A percentile compares a stretch with the other conserved stretches of the same genome.
These are phyloP conservation scores for Microcebus murinus DNA, from an alignment of 2,113 vertebrate species.

Conservation along the genomic window DNA sequence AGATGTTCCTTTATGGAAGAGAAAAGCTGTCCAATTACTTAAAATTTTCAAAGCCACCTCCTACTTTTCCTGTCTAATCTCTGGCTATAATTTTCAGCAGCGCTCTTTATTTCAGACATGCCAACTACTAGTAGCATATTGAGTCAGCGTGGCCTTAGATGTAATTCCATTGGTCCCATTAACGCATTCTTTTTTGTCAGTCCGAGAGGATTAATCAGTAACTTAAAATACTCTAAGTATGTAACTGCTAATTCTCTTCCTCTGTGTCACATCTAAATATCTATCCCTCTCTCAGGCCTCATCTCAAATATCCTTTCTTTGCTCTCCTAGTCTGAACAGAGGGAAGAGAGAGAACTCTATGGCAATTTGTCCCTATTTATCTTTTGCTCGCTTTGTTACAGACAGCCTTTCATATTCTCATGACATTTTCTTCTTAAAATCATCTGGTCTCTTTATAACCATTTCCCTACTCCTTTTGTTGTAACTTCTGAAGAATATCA, in stretches of 20 bases:
- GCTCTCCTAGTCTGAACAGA: background rate
- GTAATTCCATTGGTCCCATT: background rate
- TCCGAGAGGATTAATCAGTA: background rate
- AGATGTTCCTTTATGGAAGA: background rate
- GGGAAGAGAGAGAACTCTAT: background rate
- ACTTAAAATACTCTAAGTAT: background rate
- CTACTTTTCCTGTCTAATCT: background rate
- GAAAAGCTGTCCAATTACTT: background rate
- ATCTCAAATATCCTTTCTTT: background rate
- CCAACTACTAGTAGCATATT: background rate
- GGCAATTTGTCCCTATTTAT: background rate
- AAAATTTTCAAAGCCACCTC: background rate
- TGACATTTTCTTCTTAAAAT: slow-evolving; percentile 1
- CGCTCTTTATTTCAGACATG: background rate
- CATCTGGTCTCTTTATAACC: background rate
- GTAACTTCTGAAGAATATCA: background rate
- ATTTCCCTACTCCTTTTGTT: background rate
- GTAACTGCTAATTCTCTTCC: background rate
- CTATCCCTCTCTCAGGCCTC: background rate
- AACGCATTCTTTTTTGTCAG: background rate
- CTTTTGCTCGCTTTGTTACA: background rate
- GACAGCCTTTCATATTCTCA: background rate
- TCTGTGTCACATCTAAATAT: background rate
- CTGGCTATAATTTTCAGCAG: background rate
- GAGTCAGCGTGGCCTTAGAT: background rate